Conservation (phyloP, 2,113 vertebrate species). For the Toxostoma redivivum region DNA sequence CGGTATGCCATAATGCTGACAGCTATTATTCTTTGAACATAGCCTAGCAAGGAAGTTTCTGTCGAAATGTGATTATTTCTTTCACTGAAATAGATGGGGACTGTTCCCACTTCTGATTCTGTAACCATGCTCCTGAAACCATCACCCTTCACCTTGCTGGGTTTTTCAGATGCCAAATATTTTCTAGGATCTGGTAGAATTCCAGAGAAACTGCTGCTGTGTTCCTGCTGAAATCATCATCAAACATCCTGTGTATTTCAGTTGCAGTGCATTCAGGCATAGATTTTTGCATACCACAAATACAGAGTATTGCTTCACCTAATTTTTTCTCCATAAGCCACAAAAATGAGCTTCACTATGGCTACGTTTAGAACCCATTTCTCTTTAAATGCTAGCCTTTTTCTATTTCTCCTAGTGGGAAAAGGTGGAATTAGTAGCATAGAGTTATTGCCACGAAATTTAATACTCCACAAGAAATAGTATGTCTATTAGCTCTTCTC, state of each 20-base stretch:
- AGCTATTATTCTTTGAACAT: slow-evolving; percentile 49
- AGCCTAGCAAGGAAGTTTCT: slow-evolving; percentile 20
- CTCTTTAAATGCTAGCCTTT: background rate
- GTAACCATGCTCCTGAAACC: background rate
- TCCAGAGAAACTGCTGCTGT: background rate
- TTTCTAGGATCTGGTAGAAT: background rate
- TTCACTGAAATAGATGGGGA: background rate
- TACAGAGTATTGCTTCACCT: background rate
- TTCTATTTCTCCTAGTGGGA: background rate
- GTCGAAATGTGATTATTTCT: slow-evolving; percentile 21
- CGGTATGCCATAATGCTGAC: background rate
- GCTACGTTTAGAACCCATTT: background rate
- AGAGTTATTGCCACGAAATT: background rate
- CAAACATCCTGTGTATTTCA: background rate
- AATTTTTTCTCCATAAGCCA: background rate
- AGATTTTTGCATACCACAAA: background rate
- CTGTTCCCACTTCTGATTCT: background rate
- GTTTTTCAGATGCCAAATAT: background rate
- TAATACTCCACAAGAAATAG: background rate
- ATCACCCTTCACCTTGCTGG: background rate
- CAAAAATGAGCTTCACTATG: background rate
- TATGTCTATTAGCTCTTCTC: background rate
- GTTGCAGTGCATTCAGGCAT: background rate
- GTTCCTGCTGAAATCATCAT: background rate
- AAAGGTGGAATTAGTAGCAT: background rate